These are phyloP conservation scores for Diplodus sargus DNA, from an alignment of 2,797 vertebrate species.

Conservation along the genomic window DNA sequence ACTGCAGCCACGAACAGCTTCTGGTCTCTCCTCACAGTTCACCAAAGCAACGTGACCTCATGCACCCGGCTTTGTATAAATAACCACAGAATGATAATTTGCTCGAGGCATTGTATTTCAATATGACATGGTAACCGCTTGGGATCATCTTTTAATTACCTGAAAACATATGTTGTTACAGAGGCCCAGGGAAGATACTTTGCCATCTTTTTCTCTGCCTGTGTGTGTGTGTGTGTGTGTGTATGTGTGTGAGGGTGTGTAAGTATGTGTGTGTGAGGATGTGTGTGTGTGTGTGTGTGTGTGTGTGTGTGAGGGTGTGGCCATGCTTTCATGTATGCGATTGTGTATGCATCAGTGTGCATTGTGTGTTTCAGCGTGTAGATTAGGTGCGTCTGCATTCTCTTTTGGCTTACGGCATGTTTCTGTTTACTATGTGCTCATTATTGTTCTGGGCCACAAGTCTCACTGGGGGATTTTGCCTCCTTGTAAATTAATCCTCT, in stretches of 20 bases:
- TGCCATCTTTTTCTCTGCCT: constrained; percentile 64
- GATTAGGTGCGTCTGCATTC: constrained; percentile 67
- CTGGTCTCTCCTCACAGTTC: constrained; percentile 53
- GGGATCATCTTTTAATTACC: constrained; percentile 87
- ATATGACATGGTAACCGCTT: constrained; percentile 78
- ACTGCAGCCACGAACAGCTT: constrained; percentile 27
- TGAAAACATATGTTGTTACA: constrained; percentile 84
- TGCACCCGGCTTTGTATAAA: constrained; percentile 74
- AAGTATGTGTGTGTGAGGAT: constrained; percentile 25
- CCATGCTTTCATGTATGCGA: constrained; percentile 7
- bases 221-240: constrained; percentile 30
- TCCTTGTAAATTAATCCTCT: constrained; percentile 80
- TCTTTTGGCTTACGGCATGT: constrained; percentile 74
- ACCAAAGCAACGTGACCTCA: constrained; percentile 59
- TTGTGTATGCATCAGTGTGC: constrained; percentile 48
- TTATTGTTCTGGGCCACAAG: constrained; percentile 83
- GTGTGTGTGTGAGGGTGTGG: constrained; percentile 36
- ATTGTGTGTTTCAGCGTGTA: constrained; percentile 55
- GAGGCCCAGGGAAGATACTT: constrained; percentile 73
- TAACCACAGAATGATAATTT: constrained; percentile 80
- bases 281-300: constrained; percentile 28
- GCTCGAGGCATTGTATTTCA: constrained; percentile 80
- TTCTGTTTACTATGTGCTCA: constrained; percentile 80
- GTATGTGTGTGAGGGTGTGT: constrained; percentile 27
- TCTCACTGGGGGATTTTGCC: constrained; percentile 75